phyloP scores from a whole-genome alignment of 2,113 vertebrate genomes.

The Speoplatyrhinus poulsoni region DNA sequence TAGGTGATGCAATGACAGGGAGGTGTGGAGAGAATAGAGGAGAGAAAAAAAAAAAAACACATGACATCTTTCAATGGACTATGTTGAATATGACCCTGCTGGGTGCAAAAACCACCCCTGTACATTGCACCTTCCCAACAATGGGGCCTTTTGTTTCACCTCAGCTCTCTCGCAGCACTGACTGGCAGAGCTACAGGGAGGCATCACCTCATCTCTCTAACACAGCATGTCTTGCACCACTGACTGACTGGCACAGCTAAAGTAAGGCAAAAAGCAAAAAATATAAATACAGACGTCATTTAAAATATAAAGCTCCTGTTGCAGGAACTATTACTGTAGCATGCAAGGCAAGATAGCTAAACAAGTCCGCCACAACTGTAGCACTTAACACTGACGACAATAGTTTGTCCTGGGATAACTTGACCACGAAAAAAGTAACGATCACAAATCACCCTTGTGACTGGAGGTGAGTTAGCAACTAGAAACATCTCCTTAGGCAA shows the following conservation, averaged over 20 bases:
- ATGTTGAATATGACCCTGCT: constrained; percentile 34
- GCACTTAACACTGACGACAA: no score
- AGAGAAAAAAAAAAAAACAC: neutral
- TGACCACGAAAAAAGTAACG: constrained; percentile 19
- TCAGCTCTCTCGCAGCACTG: neutral
- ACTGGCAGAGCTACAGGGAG: neutral
- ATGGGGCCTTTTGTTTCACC: constrained; percentile 52
- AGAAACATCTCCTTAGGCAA: constrained; percentile 71
- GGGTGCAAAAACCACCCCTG: constrained; percentile 13
- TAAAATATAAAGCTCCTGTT: neutral
- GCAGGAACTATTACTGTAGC: neutral
- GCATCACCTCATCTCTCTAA: neutral
- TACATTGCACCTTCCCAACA: constrained; percentile 31
- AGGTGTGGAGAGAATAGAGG: neutral
- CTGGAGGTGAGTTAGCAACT: constrained; percentile 44
- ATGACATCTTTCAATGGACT: constrained; percentile 17
- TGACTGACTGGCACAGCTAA: neutral
- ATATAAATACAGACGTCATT: neutral
- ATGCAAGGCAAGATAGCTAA: neutral
- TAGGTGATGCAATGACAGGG: constrained; percentile 25
- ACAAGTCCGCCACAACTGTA: neutral
- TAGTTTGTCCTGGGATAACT: no score
- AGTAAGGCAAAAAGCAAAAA: neutral
- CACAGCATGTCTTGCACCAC: constrained; percentile 11
- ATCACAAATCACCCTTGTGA: constrained; percentile 70